Evolutionary conservation across 2,888 invertebrate species (phyloP).

Genomic region (Archips xylosteana): DNA sequence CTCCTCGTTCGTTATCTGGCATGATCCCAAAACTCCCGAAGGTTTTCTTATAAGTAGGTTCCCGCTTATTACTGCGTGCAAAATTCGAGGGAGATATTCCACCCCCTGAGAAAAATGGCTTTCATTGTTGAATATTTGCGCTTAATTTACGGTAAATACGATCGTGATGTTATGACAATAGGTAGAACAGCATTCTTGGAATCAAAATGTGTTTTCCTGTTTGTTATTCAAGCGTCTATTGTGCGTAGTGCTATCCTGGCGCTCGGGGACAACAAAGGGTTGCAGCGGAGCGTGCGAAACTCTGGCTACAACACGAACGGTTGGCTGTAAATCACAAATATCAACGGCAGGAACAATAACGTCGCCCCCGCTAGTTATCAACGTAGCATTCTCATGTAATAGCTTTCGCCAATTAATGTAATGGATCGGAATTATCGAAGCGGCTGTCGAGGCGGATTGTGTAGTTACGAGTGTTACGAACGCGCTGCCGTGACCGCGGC

Average conservation of each 20-base stretch:
- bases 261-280: slow-evolving; percentile 50
- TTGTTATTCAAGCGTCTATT: slow-evolving; percentile 57
- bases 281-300: slow-evolving; percentile 48
- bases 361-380: slow-evolving; percentile 43
- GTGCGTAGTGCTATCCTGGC: slow-evolving; percentile 46
- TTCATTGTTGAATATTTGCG: slow-evolving; percentile 40
- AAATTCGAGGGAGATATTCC: slow-evolving; percentile 42
- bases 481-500: slow-evolving; percentile 41
- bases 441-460: slow-evolving; percentile 26
- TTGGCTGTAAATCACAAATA: slow-evolving; percentile 57
- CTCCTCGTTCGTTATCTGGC: slow-evolving; percentile 47
- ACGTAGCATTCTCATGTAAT: slow-evolving; percentile 25
- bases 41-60: slow-evolving; percentile 46
- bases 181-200: slow-evolving; percentile 48
- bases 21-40: slow-evolving; percentile 46
- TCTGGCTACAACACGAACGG: slow-evolving; percentile 49
- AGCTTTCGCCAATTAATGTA: slow-evolving; percentile 35
- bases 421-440: slow-evolving; percentile 35
- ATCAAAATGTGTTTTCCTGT: slow-evolving; percentile 49
- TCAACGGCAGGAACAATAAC: slow-evolving; percentile 50
- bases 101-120: slow-evolving; percentile 40
- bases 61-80: slow-evolving; percentile 44
- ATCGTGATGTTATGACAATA: slow-evolving; percentile 43
- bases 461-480: slow-evolving; percentile 16
- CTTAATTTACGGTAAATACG: slow-evolving; percentile 41